These are phyloP conservation scores for Cherax quadricarinatus DNA, from an alignment of 1,140 invertebrate genomes.

Conservation along the genomic window DNA sequence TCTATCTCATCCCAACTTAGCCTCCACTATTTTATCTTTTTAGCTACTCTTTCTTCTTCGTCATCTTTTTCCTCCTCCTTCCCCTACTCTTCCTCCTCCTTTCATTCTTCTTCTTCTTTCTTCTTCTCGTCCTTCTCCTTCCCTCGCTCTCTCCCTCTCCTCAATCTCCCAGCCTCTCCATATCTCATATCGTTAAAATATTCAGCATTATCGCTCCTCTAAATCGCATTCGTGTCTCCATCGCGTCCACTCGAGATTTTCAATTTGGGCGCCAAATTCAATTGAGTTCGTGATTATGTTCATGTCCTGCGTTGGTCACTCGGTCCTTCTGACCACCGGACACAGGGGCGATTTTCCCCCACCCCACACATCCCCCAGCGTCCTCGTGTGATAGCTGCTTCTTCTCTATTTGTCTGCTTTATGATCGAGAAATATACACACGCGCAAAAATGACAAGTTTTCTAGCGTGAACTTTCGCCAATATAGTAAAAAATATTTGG, in stretches of 20 bases:
- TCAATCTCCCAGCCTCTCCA: conserved; percentile 55
- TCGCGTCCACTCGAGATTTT: conserved; percentile 70
- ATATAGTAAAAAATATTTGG: neutral
- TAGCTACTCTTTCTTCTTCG: neutral
- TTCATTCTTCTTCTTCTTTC: neutral
- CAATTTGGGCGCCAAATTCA: conserved; percentile 71
- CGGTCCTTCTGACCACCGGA: conserved; percentile 20
- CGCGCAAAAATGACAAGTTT: conserved; percentile 6
- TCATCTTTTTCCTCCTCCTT: neutral
- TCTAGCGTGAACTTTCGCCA: neutral
- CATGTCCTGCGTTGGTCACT: conserved; percentile 64
- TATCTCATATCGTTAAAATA: conserved; percentile 66
- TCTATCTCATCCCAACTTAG: too few species aligned
- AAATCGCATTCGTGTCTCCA: conserved; percentile 70
- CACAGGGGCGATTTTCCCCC: conserved; percentile 43
- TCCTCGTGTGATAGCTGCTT: neutral
- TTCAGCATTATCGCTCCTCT: conserved; percentile 62
- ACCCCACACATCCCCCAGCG: neutral
- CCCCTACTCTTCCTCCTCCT: neutral
- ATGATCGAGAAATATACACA: conserved; percentile 37
- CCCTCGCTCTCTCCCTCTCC: neutral
- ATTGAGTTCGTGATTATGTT: conserved; percentile 70
- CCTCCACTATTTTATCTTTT: neutral
- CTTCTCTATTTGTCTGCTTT: conserved; percentile 54
- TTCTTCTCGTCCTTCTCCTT: neutral